These are phyloP conservation scores for Lethocerus indicus DNA, from an alignment of 1,140 invertebrate genomes.

Conservation along the genomic window DNA sequence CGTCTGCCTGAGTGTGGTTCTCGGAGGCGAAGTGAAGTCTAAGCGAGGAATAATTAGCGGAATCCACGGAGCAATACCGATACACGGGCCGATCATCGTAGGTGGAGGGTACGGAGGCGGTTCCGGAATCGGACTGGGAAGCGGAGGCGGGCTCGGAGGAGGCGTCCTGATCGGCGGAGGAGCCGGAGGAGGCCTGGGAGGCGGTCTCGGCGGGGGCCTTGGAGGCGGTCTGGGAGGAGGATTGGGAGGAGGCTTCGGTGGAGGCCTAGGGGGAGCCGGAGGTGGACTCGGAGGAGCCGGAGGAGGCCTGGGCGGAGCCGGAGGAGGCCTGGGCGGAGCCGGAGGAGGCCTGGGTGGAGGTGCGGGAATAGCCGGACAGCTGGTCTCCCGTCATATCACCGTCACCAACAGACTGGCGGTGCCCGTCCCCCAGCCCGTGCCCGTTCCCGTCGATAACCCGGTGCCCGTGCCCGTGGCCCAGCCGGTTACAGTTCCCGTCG, in stretches of 20 bases:
- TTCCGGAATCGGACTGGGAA: neutral
- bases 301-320: neutral
- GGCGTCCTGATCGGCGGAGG: neutral
- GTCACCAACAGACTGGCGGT: conserved; percentile 13
- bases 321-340: neutral
- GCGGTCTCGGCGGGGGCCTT: neutral
- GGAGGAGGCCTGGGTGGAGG: conserved; percentile 7
- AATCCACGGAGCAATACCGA: neutral
- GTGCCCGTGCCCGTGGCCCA: conserved; percentile 13
- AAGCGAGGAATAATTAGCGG: neutral
- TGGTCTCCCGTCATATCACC: conserved; percentile 8
- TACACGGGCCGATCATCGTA: neutral
- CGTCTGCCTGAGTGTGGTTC: neutral
- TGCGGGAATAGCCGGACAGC: neutral
- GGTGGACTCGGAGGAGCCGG: neutral
- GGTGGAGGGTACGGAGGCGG: no score
- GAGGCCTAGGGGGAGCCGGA: neutral
- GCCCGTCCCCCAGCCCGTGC: conserved; percentile 14
- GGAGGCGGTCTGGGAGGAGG: neutral
- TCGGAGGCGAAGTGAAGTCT: neutral
- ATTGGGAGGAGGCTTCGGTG: neutral
- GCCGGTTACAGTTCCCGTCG: conserved; percentile 15
- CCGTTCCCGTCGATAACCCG: conserved; percentile 16
- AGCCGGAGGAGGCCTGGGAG: neutral
- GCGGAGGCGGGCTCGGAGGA: neutral